Conservation (phyloP, 2,113 vertebrate genomes). For the Poicephalus gulielmi region DNA sequence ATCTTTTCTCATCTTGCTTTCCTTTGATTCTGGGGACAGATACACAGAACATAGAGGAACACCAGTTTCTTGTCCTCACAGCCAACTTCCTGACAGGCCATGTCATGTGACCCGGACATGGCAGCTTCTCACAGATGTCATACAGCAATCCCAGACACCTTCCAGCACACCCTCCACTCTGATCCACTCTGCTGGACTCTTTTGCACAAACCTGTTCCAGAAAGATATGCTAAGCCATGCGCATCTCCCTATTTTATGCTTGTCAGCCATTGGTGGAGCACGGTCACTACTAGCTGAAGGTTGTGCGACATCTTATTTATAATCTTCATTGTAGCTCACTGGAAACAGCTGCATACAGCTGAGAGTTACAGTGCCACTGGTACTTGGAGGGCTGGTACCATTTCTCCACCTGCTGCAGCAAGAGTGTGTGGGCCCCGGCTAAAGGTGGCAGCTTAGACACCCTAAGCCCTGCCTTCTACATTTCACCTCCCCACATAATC, state of each 20-base stretch:
- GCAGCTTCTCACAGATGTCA: neutral
- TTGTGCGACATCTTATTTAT: neutral
- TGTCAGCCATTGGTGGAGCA: neutral
- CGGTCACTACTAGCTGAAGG: neutral
- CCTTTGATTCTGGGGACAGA: neutral
- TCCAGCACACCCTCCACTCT: neutral
- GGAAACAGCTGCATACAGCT: neutral
- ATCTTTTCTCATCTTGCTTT: neutral
- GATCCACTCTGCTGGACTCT: accelerated
- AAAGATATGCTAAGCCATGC: neutral
- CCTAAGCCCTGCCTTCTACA: neutral
- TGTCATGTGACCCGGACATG: neutral
- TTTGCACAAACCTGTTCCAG: neutral
- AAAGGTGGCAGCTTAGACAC: neutral
- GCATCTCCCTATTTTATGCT: neutral
- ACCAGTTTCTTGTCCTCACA: neutral
- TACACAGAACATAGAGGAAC: neutral
- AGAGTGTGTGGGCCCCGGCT: accelerated
- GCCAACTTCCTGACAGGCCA: neutral
- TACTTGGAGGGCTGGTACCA: neutral
- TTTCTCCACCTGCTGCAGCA: neutral
- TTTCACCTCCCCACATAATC: neutral
- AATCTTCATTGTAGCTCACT: neutral
- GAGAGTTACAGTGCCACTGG: accelerated
- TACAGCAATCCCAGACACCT: neutral